Conservation (phyloP, 2,797 vertebrate species). For the Rhinophrynus dorsalis region DNA sequence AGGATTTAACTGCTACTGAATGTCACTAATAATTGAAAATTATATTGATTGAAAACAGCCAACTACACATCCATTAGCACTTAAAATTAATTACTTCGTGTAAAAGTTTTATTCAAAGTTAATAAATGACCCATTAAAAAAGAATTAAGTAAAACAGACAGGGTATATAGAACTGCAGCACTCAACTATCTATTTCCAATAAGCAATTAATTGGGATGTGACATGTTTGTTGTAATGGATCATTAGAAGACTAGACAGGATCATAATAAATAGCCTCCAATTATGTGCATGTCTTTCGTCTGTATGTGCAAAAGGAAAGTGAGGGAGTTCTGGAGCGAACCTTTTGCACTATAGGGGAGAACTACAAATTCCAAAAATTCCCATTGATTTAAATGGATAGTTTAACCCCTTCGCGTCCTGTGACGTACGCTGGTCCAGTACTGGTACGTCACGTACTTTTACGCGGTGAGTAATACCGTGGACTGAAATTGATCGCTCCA, state of each 20-base stretch:
- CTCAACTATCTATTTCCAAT: constrained; percentile 8
- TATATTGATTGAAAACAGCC: background rate
- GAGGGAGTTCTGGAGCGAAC: no score
- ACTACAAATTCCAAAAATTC: no score
- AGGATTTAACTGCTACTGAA: background rate
- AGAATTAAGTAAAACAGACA: constrained; percentile 5
- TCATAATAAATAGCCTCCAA: background rate
- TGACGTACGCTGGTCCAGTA: no score
- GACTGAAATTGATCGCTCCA: no score
- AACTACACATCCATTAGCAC: background rate
- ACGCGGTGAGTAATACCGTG: no score
- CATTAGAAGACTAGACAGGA: background rate
- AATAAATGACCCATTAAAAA: constrained; percentile 16
- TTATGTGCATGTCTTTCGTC: no score
- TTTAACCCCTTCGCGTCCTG: no score
- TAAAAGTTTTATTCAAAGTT: constrained; percentile 4
- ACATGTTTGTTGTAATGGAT: background rate
- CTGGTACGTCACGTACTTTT: no score
- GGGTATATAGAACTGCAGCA: background rate
- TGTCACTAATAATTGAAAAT: background rate
- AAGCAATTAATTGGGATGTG: constrained; percentile 1
- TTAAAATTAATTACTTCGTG: background rate
- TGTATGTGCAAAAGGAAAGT: no score
- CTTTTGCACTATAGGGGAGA: no score
- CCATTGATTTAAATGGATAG: no score